These are phyloP conservation scores for Anser brachyrhynchus DNA, from an alignment of 2,113 vertebrate species.

Conservation along the genomic window DNA sequence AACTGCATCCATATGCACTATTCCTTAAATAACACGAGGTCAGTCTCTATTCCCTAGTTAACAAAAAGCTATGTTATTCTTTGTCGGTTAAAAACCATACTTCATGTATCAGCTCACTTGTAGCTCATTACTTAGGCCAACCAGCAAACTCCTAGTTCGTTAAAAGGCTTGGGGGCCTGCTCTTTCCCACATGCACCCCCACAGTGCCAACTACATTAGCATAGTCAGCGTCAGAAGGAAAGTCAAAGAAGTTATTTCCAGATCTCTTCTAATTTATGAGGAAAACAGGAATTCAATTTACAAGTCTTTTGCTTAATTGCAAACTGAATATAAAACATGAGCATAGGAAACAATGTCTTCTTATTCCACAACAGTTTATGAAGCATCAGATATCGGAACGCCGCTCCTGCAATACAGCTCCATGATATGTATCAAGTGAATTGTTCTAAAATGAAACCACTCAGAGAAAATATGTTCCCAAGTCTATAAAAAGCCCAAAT, in stretches of 20 bases:
- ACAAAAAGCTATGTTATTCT: background rate
- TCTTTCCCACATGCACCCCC: background rate
- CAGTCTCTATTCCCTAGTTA: background rate
- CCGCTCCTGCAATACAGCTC: background rate
- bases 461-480: background rate
- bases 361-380: background rate
- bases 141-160: slow-evolving; percentile 5
- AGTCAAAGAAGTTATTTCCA: background rate
- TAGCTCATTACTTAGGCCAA: slow-evolving; percentile 7
- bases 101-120: background rate
- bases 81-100: background rate
- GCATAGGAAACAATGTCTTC: background rate
- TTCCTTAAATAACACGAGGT: background rate
- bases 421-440: background rate
- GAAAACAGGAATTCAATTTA: background rate
- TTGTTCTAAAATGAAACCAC: background rate
- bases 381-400: background rate
- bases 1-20: fast-evolving
- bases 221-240: background rate
- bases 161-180: background rate
- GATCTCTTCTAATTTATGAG: background rate
- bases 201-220: background rate
- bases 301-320: background rate
- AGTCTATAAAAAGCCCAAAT: background rate
- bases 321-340: background rate